A percentile compares a stretch with the other conserved stretches of the same genome.
phyloP scores from a whole-genome alignment of 1,140 invertebrate genomes.

The Nixonia krombeini region DNA sequence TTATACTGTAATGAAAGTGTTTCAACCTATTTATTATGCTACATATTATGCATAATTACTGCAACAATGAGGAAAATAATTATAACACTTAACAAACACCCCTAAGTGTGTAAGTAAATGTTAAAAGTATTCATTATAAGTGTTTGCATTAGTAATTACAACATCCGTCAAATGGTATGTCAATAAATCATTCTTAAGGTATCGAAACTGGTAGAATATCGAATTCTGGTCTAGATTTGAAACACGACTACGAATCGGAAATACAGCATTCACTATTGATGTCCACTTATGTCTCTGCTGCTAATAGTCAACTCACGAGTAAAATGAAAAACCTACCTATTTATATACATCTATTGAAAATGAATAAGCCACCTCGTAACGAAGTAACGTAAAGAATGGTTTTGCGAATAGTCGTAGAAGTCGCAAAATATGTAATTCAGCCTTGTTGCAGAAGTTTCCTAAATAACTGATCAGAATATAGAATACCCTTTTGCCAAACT shows the following conservation, averaged over 20 bases:
- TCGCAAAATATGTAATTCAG: slow-evolving; percentile 46
- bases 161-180: too few species aligned
- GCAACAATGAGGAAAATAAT: too few species aligned
- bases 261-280: slow-evolving; percentile 32
- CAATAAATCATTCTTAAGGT: neutral
- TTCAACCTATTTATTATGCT: too few species aligned
- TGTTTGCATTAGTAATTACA: too few species aligned
- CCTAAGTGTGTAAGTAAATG: too few species aligned
- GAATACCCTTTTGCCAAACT: slow-evolving; percentile 47
- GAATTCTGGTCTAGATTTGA: neutral
- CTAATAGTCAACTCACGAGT: slow-evolving; percentile 18
- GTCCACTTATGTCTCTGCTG: slow-evolving; percentile 25
- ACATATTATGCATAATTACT: too few species aligned
- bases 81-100: too few species aligned
- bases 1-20: too few species aligned
- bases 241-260: slow-evolving; percentile 10
- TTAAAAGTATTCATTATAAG: too few species aligned
- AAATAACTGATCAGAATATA: slow-evolving; percentile 47
- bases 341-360: slow-evolving; percentile 7
- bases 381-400: slow-evolving; percentile 7
- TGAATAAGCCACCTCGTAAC: slow-evolving; percentile 3
- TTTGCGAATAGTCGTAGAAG: slow-evolving; percentile 33
- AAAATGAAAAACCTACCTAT: slow-evolving; percentile 18
- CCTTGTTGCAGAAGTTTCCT: slow-evolving; percentile 43
- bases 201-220: neutral